Evolutionary conservation across 2,113 vertebrate species (phyloP), one percentile per base, ranked within the genome.

Genomic region (Nipponia nippon): DNA sequence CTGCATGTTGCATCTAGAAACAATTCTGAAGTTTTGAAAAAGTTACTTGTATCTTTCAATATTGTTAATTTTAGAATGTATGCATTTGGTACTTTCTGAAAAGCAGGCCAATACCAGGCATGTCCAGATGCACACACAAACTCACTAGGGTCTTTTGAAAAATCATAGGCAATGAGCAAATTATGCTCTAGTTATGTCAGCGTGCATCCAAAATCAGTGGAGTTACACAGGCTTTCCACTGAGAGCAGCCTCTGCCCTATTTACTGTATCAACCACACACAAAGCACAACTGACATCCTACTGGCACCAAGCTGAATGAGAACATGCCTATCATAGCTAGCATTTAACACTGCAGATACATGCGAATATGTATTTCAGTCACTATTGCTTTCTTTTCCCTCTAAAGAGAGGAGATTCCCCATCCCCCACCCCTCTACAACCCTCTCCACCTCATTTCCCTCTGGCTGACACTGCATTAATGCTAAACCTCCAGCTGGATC

Each of bases 381-480:
- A 89, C 94, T 49, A 50, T 84, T 95, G 89, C 85, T 75, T 75
- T 72, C 56, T 75, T 85, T 72, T 85, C 44, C 72, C 85, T 86
- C 86, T 11, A 25, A 85, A 85, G 79, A 69, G 80, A 81, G 27
- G 77, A 80, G 63, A 81, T 91, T 90, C 94, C 89, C 94, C 95
- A 95, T 56, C 95, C 84, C 91, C 95, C 94, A 72, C 1, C 21
- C 46, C 87, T 47, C 72, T 13, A 15, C 95, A 86, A 30, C 76
- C 96, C 94, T 92, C 91, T 89, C 73, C 82, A 96, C 94, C 95
- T 95, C 95, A 97, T 97, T 97, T 97, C 97, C 97, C 97, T 97
- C 96, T 97, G 91, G 93, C 97, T 97, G 96, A 97, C 91, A 72
- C 93, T 90, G 97, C 96, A 95, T 87, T 95, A 93, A 93, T 77